Evolutionary conservation across 2,888 invertebrate species (phyloP).

Genomic region (Troilus luridus): DNA sequence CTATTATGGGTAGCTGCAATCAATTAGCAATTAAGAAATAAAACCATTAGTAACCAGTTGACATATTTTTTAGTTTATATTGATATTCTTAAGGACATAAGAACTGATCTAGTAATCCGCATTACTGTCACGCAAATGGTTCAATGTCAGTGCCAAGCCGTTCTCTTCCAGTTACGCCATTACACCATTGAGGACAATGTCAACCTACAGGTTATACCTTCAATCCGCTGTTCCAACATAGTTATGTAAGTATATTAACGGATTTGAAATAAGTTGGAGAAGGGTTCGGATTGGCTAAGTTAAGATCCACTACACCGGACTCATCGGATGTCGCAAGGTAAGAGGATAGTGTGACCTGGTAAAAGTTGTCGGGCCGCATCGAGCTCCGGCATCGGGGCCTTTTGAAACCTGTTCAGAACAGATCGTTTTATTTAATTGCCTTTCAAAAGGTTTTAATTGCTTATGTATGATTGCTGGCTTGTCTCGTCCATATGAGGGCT

Average conservation of each 20-base stretch:
- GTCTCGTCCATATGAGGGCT: background rate
- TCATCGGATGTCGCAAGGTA: constrained; percentile 15
- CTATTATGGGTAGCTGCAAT: no score
- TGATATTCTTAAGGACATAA: background rate
- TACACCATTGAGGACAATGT: background rate
- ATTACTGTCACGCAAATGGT: background rate
- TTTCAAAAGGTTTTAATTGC: background rate
- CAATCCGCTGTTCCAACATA: background rate
- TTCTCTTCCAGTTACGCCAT: background rate
- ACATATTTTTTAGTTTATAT: no score
- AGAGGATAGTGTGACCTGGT: constrained; percentile 21
- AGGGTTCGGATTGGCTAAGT: background rate
- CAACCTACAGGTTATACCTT: background rate
- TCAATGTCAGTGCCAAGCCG: background rate
- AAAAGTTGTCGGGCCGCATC: constrained; percentile 51
- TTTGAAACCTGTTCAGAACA: constrained; percentile 35
- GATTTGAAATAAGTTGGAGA: background rate
- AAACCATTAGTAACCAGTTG: no score
- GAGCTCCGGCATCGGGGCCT: background rate
- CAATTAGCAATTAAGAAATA: no score
- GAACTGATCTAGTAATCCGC: background rate
- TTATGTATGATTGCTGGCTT: background rate
- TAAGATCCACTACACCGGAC: background rate
- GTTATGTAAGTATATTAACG: background rate
- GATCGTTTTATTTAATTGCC: constrained; percentile 21